Base-by-base conservation (phyloP, 2,888 invertebrate species). In the Dicyrtomina minuta region DNA sequence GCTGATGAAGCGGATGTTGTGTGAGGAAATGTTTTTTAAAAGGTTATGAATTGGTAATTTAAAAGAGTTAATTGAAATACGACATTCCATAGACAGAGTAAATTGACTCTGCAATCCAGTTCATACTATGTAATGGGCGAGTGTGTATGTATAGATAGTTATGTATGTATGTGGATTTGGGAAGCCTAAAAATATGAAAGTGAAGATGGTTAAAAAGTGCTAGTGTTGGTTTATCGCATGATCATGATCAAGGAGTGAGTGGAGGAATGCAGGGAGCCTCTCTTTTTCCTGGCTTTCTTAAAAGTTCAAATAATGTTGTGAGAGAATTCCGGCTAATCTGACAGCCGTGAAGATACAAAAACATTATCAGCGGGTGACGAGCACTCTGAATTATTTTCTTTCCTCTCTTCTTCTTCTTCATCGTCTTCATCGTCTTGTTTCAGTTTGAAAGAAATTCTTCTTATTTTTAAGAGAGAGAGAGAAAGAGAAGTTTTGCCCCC, bases 341-440 rank as follows among this genome's bases (percentile, higher is more conserved):
- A 71, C 70, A 71, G 70, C 67, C 70, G 68, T 71, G 70, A 71
- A 71, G 68, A 71, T 71, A 62, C 67, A 71, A 71, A 68, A 59
- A 71, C 62, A 71, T 67, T 67, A 62, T 68, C 70, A 71, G 70
- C 70, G 70, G 70, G 70, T 60, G 64, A 51, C 53, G 46, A 62
- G 62, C 44, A 67, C 33, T 61, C 55, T 53, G 59, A 59, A 60
- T 67, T 53, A 67, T 33, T 58, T 44, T 59, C 56, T 49, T 33
- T 64, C 39, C 46, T 49, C 27, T 49, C 20, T 13, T 61, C 44
- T 22, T 44, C 26, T n/a, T n/a, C n/a, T n/a, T n/a, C n/a, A n/a
- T 39, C 3, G 3, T 53, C 41, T 33, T 39, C 66, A 41, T n/a
- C 26, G 24, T 60, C 51, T 64, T 51, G 51, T 64, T 64, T 53